Conservation (phyloP, 2,113 vertebrate species). For the Nycticryphes semicollaris region DNA sequence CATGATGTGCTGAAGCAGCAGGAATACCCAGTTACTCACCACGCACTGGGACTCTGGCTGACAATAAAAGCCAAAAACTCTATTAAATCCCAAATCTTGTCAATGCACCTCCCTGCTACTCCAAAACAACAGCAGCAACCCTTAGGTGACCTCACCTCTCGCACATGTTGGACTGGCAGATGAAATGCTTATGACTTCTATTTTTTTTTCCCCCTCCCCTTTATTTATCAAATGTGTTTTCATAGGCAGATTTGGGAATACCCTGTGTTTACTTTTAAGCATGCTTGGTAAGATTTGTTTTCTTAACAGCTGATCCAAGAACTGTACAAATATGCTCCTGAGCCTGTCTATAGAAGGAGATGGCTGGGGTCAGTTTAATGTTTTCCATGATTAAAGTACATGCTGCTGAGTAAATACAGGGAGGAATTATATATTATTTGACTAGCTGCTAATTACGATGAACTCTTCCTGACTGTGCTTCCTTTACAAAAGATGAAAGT, state of each 20-base stretch:
- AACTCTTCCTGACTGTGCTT: constrained; percentile 1
- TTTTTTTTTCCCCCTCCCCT: neutral
- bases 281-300: constrained; percentile 24
- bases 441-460: constrained; percentile 20
- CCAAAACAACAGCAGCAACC: neutral
- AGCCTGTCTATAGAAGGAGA: neutral
- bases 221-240: neutral
- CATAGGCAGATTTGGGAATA: neutral
- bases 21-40: neutral
- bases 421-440: constrained; percentile 38
- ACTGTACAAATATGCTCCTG: constrained; percentile 29
- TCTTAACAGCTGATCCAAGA: constrained; percentile 29
- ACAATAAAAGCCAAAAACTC: neutral
- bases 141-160: neutral
- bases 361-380: constrained; percentile 27
- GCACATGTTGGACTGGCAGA: neutral
- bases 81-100: neutral
- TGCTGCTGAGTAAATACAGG: constrained; percentile 16
- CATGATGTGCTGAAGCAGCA: neutral
- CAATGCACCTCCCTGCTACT: neutral
- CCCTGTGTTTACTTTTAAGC: neutral
- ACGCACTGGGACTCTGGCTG: neutral
- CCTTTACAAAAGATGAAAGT: constrained; percentile 30
- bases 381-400: constrained; percentile 53
- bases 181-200: neutral